Evolutionary conservation across 2,113 vertebrate genomes (phyloP), one percentile per base, ranked within the genome.

Genomic region (Salvelinus alpinus): DNA sequence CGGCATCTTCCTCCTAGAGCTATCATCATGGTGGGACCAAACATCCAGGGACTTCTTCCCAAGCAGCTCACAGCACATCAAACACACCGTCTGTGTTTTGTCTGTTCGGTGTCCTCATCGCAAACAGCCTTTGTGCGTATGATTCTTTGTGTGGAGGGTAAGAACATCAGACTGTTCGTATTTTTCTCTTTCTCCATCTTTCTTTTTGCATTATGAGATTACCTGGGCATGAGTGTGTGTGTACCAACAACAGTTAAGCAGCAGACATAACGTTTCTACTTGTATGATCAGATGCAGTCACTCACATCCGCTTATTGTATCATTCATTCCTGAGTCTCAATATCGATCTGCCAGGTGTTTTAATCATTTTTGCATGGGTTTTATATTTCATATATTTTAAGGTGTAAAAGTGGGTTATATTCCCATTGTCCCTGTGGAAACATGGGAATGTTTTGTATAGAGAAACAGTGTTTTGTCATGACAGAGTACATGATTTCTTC

Each of bases 1-100:
- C 13, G 79, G 65, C 78, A 78, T 54, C 76, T 74, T 78, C 27
- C 29, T 78, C 64, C 72, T 25, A 71, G 69, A 44, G 31, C 51
- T 29, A 75, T 34, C 14, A 4, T 24, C 14, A 66, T 16, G 16
- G 48, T 16, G 3, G 48, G 48, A 54, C 14, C 48, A 13, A 11
- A 0, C 38, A 44, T 8, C 60, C 60, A 44, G 5, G 70, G 67
- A 59, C 12, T 2, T 64, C 38, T 44, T 44, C 38, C 38, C 47
- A n/a, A 54, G 48, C 14, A 54, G 48, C 48, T 54, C 31, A 38
- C 57, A 82, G 66, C 25, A 65, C 27, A 47, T 54, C 48, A 14
- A 54, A 25, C 74, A 62, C 16, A 11, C 70, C 73, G 47, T 62
- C 1, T 74, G 54, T 69, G 5, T 16, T 44, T n/a, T 73, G 57